These are phyloP conservation scores for Ovibos moschatus DNA, from an alignment of 2,113 vertebrate genomes.

Conservation along the genomic window DNA sequence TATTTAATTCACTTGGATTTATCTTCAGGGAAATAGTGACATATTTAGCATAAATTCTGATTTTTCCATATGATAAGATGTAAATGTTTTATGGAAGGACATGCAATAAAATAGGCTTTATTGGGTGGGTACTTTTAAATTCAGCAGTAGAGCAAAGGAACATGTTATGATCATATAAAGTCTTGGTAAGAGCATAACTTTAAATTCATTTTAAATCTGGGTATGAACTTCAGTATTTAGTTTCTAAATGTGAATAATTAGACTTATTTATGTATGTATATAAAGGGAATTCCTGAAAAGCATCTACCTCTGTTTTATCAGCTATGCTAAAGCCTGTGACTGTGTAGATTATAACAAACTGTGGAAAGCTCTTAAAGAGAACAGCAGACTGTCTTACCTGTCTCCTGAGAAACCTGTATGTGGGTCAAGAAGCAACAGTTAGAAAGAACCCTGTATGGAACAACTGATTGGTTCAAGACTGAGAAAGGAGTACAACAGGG, in stretches of 20 bases:
- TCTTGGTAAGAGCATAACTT: not conserved
- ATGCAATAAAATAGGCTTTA: not conserved
- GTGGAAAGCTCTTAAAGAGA: not conserved
- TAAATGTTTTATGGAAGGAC: constrained; percentile 26
- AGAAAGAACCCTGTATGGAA: not conserved
- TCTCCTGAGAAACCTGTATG: not conserved
- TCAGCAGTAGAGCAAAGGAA: not conserved
- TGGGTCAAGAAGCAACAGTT: not conserved
- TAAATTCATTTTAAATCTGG: not conserved
- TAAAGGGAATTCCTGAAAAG: not conserved
- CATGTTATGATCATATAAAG: not conserved
- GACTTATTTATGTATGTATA: not conserved
- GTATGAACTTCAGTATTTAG: not conserved
- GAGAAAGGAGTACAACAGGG: not conserved
- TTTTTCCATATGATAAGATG: constrained; percentile 40
- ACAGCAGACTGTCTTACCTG: not conserved
- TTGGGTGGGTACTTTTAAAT: not conserved
- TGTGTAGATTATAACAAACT: not conserved
- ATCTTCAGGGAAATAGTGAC: constrained; percentile 53
- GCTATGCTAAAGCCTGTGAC: not conserved
- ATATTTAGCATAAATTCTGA: constrained; percentile 61
- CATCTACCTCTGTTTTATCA: not conserved
- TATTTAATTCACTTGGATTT: constrained; percentile 39
- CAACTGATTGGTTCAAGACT: not conserved
- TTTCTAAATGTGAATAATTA: constrained; percentile 34